These are phyloP conservation scores for Parnassius glacialis DNA, from an alignment of 2,888 invertebrate genomes.

Conservation along the genomic window DNA sequence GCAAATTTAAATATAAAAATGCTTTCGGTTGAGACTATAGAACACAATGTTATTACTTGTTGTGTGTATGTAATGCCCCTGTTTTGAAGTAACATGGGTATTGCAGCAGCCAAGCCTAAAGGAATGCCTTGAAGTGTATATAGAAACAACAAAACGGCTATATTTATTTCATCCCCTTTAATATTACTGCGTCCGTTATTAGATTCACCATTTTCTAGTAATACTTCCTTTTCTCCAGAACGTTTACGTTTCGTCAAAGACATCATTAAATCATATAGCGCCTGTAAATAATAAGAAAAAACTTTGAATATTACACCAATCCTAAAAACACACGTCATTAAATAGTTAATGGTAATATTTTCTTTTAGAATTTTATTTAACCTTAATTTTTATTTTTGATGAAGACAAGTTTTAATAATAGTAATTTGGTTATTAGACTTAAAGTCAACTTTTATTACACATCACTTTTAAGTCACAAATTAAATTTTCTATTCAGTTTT, in stretches of 20 bases:
- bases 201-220: conserved; percentile 68
- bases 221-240: conserved; percentile 59
- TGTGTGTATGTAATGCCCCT: conserved; percentile 95
- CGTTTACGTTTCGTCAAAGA: conserved; percentile 68
- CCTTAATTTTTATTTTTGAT: conserved; percentile 61
- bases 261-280: conserved; percentile 60
- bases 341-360: conserved; percentile 27
- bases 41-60: conserved; percentile 79
- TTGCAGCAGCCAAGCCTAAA: conserved; percentile 94
- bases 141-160: conserved; percentile 92
- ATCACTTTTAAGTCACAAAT: too few species aligned
- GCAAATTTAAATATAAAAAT: background rate
- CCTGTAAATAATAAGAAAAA: conserved; percentile 47
- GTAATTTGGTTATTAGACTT: too few species aligned
- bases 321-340: conserved; percentile 60
- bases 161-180: conserved; percentile 89
- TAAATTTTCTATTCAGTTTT: too few species aligned
- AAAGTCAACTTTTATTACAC: too few species aligned
- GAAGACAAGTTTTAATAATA: background rate
- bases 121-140: conserved; percentile 98
- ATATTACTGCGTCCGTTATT: conserved; percentile 67
- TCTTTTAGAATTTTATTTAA: conserved; percentile 35
- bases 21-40: background rate
- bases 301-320: conserved; percentile 40
- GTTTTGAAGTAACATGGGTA: conserved; percentile 97